These are phyloP conservation scores for Euplagia quadripunctaria DNA, from an alignment of 2,888 invertebrate species.

Conservation along the genomic window DNA sequence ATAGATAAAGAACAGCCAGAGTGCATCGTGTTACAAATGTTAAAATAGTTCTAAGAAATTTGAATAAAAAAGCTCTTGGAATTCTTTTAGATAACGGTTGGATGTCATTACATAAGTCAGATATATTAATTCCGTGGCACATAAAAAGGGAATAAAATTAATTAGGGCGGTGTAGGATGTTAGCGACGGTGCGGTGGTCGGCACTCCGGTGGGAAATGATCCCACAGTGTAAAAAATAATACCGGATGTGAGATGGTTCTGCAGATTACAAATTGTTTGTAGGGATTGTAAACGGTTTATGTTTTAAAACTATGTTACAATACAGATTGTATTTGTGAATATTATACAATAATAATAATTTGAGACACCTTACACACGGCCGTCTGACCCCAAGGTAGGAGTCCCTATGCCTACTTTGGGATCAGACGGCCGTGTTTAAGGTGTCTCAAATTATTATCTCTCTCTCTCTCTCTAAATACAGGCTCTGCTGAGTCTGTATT, in stretches of 20 bases:
- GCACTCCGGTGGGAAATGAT: slow-evolving; percentile 43
- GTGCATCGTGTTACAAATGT: too few relatives aligned
- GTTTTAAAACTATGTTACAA: not conserved
- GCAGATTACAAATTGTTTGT: slow-evolving; percentile 19
- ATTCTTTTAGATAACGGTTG: slow-evolving; percentile 16
- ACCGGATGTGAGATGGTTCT: slow-evolving; percentile 34
- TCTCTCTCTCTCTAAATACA: too few relatives aligned
- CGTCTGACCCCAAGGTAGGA: too few relatives aligned
- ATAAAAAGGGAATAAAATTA: slow-evolving; percentile 50
- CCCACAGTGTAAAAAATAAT: slow-evolving; percentile 30
- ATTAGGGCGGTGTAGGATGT: slow-evolving; percentile 39
- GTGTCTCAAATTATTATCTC: too few relatives aligned
- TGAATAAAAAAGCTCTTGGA: not conserved
- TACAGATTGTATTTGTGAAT: not conserved
- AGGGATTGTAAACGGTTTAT: not conserved
- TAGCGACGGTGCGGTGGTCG: slow-evolving; percentile 48
- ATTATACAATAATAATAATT: too few relatives aligned
- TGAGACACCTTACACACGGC: too few relatives aligned
- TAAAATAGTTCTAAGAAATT: not conserved
- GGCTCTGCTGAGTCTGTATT: too few relatives aligned
- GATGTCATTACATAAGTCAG: slow-evolving; percentile 23
- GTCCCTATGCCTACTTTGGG: too few relatives aligned
- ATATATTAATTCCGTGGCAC: slow-evolving; percentile 34
- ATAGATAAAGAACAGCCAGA: too few relatives aligned
- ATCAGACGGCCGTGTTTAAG: too few relatives aligned